Conservation (phyloP, 2,797 vertebrate genomes). For the Epinephelus malabaricus region DNA sequence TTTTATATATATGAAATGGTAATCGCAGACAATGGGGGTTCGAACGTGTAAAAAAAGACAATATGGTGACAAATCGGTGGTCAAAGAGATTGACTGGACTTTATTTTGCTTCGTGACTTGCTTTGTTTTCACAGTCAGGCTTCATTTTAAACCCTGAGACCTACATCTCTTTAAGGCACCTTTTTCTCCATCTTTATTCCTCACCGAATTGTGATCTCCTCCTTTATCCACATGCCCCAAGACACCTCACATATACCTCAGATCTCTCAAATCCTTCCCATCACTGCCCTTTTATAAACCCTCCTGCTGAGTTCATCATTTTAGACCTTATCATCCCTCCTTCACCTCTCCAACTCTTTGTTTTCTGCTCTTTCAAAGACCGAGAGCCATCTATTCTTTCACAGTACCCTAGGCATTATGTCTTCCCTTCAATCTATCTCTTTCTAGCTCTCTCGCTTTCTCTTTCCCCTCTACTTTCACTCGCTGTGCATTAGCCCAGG, state of each 20-base stretch:
- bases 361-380: constrained; percentile 65
- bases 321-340: constrained; percentile 60
- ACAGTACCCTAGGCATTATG: constrained; percentile 54
- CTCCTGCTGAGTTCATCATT: constrained; percentile 67
- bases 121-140: constrained; percentile 24
- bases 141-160: constrained; percentile 19
- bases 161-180: constrained; percentile 39
- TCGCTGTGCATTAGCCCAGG: constrained; percentile 64
- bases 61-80: constrained; percentile 25
- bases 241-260: constrained; percentile 45
- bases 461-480: constrained; percentile 40
- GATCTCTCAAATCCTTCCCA: constrained; percentile 62
- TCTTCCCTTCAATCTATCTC: constrained; percentile 56
- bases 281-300: constrained; percentile 45
- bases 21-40: constrained; percentile 15
- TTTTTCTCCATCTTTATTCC: constrained; percentile 53
- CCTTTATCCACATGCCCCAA: constrained; percentile 44
- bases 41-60: constrained; percentile 11
- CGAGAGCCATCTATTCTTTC: constrained; percentile 44
- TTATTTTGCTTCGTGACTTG: constrained; percentile 27
- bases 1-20: constrained; percentile 37
- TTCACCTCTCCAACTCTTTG: constrained; percentile 62
- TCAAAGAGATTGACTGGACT: constrained; percentile 20
- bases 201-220: constrained; percentile 47
- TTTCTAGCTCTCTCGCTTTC: constrained; percentile 29